Percentiles rank a stretch among this genome's conserved stretches.
Conservation (phyloP, 2,113 vertebrate genomes). For the Crotalus helleri region DNA sequence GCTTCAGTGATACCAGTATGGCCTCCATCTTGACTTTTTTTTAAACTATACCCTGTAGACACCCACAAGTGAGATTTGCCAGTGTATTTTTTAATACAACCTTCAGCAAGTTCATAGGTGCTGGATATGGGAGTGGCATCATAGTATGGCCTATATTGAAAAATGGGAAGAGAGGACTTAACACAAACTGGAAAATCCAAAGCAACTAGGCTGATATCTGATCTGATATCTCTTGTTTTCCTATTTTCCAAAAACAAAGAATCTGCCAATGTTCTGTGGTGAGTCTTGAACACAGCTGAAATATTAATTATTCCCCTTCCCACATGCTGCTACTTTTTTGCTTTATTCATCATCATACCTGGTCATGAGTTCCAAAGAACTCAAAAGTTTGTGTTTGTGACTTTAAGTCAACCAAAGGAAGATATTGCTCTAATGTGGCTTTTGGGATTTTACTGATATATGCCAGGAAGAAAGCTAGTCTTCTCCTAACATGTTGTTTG, state of each 20-base stretch:
- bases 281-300: not conserved
- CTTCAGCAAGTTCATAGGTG: constrained; percentile 4
- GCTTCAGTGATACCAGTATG: not conserved
- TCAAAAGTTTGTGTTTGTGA: not conserved
- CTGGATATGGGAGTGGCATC: not conserved
- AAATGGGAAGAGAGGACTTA: not conserved
- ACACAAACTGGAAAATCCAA: not conserved
- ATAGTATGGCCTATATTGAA: not conserved
- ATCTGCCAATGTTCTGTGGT: not conserved
- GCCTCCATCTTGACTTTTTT: not conserved
- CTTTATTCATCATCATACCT: not conserved
- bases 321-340: not conserved
- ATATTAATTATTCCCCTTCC: not conserved
- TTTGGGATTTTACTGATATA: not conserved
- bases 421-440: not conserved
- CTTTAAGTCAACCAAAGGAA: not conserved
- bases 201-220: not conserved
- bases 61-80: not conserved
- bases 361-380: not conserved
- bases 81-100: not conserved
- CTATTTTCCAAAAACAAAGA: not conserved
- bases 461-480: not conserved
- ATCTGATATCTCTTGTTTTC: not conserved
- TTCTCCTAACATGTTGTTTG: not conserved
- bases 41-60: not conserved